These are phyloP conservation scores for Gisinianus flammeolus DNA, from an alignment of 2,888 invertebrate genomes.

Conservation along the genomic window DNA sequence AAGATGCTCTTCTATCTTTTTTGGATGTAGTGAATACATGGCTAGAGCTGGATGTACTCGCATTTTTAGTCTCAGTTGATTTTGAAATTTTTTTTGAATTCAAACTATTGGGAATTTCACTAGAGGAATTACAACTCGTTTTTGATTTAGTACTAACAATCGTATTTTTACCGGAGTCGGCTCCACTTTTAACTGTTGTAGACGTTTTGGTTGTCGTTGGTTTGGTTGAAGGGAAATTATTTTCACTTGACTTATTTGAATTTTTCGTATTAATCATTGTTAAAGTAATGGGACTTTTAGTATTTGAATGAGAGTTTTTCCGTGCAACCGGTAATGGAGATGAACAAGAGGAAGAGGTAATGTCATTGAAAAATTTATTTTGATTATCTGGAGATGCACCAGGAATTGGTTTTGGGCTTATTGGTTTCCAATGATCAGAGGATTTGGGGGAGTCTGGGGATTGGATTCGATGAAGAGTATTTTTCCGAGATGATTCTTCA, in stretches of 20 bases:
- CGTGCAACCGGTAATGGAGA: not conserved
- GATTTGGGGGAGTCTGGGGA: slow-evolving; percentile 54
- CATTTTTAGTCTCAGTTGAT: not conserved
- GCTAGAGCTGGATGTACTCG: not conserved
- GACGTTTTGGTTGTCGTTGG: not conserved
- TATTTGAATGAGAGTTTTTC: not conserved
- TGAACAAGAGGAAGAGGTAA: not conserved
- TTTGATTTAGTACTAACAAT: not conserved
- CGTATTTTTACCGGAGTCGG: not conserved
- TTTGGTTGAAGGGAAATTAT: not conserved
- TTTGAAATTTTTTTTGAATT: not conserved
- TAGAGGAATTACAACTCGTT: not conserved
- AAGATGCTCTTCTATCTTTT: not conserved
- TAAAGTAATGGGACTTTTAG: slow-evolving; percentile 2
- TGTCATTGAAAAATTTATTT: slow-evolving; percentile 5
- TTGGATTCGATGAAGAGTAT: slow-evolving; percentile 14
- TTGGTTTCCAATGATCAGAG: slow-evolving; percentile 55
- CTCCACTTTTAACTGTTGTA: not conserved
- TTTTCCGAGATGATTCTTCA: not conserved
- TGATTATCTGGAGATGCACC: not conserved
- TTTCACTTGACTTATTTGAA: not conserved
- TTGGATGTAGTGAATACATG: not conserved
- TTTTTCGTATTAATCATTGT: not conserved
- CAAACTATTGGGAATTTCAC: not conserved
- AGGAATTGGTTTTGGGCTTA: slow-evolving; percentile 42